Evolutionary conservation across 2,113 vertebrate genomes (phyloP).

Genomic region (Carassius carassius): DNA sequence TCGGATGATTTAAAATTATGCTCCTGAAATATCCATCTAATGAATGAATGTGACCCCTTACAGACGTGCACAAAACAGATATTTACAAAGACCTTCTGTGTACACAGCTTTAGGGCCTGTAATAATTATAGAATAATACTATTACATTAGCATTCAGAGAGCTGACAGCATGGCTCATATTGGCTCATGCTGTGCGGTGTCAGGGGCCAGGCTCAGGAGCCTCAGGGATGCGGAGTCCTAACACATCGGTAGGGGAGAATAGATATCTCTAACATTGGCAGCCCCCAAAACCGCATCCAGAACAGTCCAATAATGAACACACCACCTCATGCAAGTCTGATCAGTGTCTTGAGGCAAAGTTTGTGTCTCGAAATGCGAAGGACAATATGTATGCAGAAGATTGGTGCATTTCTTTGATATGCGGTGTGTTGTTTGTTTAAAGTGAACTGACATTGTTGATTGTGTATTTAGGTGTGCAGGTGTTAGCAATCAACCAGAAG

Average conservation of each 20-base stretch:
- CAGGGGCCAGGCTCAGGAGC: slow-evolving; percentile 9
- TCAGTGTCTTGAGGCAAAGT: slow-evolving; percentile 23
- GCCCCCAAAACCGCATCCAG: neutral
- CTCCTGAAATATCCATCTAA: neutral
- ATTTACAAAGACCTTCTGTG: neutral
- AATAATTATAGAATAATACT: neutral
- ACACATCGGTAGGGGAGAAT: neutral
- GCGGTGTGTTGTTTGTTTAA: neutral
- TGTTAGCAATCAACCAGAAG: neutral
- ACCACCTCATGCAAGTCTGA: slow-evolving; percentile 52
- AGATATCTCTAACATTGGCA: neutral
- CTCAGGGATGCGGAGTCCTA: neutral
- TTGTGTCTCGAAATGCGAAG: neutral
- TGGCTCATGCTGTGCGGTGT: neutral
- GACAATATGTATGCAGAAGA: neutral
- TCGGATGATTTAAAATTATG: neutral
- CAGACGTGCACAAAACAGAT: neutral
- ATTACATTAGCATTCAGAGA: neutral
- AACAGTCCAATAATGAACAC: slow-evolving; percentile 45
- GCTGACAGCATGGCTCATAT: neutral
- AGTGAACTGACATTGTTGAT: slow-evolving; percentile 21
- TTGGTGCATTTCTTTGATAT: slow-evolving; percentile 10
- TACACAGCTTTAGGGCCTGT: neutral
- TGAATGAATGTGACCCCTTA: neutral
- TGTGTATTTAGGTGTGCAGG: neutral